phyloP scores from a whole-genome alignment of 1,140 invertebrate species.

The Tetranychus cinnabarinus region DNA sequence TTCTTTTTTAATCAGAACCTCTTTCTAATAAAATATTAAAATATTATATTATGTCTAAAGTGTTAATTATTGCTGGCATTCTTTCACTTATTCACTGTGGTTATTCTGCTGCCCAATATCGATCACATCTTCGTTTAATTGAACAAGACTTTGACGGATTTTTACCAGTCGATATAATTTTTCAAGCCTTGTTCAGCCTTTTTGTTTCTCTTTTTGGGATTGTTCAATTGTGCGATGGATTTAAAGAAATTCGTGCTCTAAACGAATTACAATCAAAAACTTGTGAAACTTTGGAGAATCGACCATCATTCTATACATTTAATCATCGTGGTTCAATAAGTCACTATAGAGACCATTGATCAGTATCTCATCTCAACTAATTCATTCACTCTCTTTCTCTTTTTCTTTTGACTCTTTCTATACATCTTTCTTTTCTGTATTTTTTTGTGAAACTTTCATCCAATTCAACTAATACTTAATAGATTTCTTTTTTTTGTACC shows the following conservation, averaged over 20 bases:
- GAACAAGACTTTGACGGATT: conserved; percentile 60
- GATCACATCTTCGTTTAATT: conserved; percentile 60
- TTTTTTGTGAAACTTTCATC: too few species aligned
- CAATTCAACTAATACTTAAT: too few species aligned
- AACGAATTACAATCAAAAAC: conserved; percentile 61
- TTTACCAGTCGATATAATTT: conserved; percentile 51
- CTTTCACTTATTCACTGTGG: conserved; percentile 56
- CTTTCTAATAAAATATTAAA: too few species aligned
- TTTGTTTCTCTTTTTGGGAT: conserved; percentile 69
- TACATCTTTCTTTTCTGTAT: too few species aligned
- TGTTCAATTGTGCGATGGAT: conserved; percentile 59
- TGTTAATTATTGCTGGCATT: conserved; percentile 43
- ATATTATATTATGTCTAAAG: conserved; percentile 27
- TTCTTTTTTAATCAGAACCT: too few species aligned
- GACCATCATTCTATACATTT: conserved; percentile 71
- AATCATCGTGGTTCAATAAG: conserved; percentile 48
- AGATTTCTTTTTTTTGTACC: too few species aligned
- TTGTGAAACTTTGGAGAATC: conserved; percentile 55
- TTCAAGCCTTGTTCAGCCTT: conserved; percentile 60
- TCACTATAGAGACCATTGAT: too few species aligned
- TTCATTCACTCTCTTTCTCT: too few species aligned
- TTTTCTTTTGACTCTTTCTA: too few species aligned
- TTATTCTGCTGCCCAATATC: conserved; percentile 70
- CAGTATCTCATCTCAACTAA: too few species aligned
- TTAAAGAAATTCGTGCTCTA: conserved; percentile 70